Conservation (phyloP, 2,888 invertebrate genomes). For the Eristalinus aeneus region DNA sequence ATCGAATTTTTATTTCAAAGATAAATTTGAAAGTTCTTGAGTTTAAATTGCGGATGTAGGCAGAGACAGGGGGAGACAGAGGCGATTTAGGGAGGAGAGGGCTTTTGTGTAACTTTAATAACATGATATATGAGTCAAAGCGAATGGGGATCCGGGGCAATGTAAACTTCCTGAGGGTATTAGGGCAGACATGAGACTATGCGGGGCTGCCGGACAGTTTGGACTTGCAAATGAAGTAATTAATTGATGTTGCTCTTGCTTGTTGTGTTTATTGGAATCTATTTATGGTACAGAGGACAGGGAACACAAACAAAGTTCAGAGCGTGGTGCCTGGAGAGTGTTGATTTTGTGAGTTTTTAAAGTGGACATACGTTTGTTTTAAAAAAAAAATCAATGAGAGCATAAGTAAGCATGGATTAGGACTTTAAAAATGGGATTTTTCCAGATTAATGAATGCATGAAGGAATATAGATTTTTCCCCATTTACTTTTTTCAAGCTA, state of each 20-base stretch:
- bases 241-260: neutral
- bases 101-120: neutral
- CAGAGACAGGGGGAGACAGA: neutral
- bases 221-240: neutral
- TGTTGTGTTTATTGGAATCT: neutral
- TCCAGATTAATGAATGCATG: too few relatives aligned
- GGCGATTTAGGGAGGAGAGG: neutral
- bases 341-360: neutral
- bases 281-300: neutral
- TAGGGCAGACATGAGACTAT: neutral
- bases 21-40: slow-evolving; percentile 14
- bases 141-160: neutral
- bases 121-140: neutral
- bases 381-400: too few relatives aligned
- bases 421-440: too few relatives aligned
- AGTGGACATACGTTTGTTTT: neutral
- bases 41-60: neutral
- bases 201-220: neutral
- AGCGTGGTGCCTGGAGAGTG: neutral
- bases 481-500: too few relatives aligned
- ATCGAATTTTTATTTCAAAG: slow-evolving; percentile 27
- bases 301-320: neutral
- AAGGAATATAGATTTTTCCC: too few relatives aligned
- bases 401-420: too few relatives aligned
- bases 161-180: neutral